Percentiles rank a stretch among this genome's conserved stretches.
phyloP scores from a whole-genome alignment of 2,113 vertebrate species.

The Hemichromis elongatus region DNA sequence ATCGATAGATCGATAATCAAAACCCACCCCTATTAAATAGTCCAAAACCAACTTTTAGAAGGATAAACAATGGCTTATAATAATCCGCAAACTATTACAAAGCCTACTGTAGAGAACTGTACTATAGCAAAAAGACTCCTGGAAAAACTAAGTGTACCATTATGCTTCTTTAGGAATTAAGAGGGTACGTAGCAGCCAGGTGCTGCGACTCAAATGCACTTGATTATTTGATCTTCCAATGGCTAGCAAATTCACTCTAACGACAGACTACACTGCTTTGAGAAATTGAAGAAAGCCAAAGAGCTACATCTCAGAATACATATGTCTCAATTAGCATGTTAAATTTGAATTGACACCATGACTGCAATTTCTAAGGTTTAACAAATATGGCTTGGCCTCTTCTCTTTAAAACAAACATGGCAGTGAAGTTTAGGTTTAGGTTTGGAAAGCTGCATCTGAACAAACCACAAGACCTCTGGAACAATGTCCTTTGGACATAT shows the following conservation, averaged over 20 bases:
- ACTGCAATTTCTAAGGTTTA: background rate
- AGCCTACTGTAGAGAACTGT: background rate
- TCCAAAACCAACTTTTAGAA: background rate
- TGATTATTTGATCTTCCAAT: background rate
- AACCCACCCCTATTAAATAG: too few relatives aligned
- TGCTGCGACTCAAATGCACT: background rate
- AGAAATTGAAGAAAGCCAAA: background rate
- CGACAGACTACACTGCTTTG: background rate
- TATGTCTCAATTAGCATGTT: background rate
- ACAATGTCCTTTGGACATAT: background rate
- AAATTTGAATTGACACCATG: background rate
- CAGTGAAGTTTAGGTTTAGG: background rate
- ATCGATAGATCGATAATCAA: too few relatives aligned
- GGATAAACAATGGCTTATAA: background rate
- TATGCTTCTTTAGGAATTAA: background rate
- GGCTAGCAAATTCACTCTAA: background rate
- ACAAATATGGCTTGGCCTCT: background rate
- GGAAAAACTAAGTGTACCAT: background rate
- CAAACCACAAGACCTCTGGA: background rate
- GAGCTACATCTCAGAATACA: too few relatives aligned
- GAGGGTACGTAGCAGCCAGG: background rate
- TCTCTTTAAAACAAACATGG: background rate
- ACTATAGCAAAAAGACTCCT: background rate
- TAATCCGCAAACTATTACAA: background rate
- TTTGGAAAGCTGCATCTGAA: background rate